A percentile compares a stretch with the other conserved stretches of the same genome.
Conservation (phyloP, 1,140 invertebrate species). For the Lethrus apterus region DNA sequence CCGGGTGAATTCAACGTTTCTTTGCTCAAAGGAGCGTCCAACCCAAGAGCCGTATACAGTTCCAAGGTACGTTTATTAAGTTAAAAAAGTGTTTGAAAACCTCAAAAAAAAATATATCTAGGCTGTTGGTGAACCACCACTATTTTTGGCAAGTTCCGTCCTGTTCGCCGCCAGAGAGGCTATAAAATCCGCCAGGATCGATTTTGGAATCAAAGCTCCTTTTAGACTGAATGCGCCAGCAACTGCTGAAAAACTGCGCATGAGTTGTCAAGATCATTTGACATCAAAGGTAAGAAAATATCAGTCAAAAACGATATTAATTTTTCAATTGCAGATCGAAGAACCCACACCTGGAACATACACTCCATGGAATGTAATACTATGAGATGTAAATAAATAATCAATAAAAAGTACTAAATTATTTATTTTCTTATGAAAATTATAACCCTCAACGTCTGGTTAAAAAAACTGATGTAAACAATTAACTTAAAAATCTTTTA, state of each 20-base stretch:
- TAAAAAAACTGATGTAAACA: no score
- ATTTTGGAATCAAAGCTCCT: slow-evolving; percentile 52
- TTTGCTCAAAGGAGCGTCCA: slow-evolving; percentile 76
- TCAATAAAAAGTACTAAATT: no score
- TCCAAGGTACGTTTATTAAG: slow-evolving; percentile 65
- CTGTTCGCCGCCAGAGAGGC: slow-evolving; percentile 92
- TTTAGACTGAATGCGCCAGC: slow-evolving; percentile 82
- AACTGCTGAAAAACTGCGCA: slow-evolving; percentile 79
- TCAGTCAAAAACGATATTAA: not conserved
- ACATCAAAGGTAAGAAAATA: slow-evolving; percentile 59
- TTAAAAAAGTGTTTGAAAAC: not conserved
- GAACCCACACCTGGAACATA: slow-evolving; percentile 44
- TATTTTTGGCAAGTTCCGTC: slow-evolving; percentile 78
- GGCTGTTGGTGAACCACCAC: slow-evolving; percentile 92
- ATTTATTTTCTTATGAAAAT: no score
- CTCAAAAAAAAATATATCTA: slow-evolving; percentile 37
- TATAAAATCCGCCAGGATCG: slow-evolving; percentile 65
- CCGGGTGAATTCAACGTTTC: slow-evolving; percentile 90
- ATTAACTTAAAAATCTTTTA: not conserved
- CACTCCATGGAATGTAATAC: slow-evolving; percentile 55
- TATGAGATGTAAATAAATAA: no score
- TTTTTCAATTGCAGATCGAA: slow-evolving; percentile 43
- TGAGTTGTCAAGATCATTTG: slow-evolving; percentile 82
- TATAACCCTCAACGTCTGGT: no score
- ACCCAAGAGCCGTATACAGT: slow-evolving; percentile 86